Evolutionary conservation across 2,888 invertebrate genomes (phyloP).

Genomic region (Polyommatus icarus): DNA sequence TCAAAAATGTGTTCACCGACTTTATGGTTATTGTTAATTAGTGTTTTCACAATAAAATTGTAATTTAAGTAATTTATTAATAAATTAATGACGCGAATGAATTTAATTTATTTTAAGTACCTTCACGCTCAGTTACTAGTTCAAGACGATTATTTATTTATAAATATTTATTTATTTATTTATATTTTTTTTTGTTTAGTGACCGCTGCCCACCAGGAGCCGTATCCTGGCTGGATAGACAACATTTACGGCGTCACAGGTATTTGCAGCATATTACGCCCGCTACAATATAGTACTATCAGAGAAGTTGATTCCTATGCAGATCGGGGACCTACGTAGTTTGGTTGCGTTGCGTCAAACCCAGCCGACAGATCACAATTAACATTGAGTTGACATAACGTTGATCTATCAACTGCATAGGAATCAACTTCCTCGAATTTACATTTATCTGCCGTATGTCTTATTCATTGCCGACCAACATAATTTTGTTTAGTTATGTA

Average conservation of each 20-base stretch:
- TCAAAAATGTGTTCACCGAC: not conserved
- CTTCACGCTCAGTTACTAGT: not conserved
- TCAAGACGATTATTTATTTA: not conserved
- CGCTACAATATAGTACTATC: too few relatives aligned
- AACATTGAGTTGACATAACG: too few relatives aligned
- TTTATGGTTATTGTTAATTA: not conserved
- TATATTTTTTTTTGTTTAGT: conserved; percentile 60
- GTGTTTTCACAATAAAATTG: not conserved
- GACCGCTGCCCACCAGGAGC: conserved; percentile 87
- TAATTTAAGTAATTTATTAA: not conserved
- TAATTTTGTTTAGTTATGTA: too few relatives aligned
- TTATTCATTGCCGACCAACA: too few relatives aligned
- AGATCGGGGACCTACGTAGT: too few relatives aligned
- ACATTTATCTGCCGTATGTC: too few relatives aligned
- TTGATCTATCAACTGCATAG: too few relatives aligned
- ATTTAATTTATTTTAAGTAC: not conserved
- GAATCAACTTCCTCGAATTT: too few relatives aligned
- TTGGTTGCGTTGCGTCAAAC: too few relatives aligned
- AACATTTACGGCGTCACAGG: conserved; percentile 93
- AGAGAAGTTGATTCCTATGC: too few relatives aligned
- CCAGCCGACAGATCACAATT: too few relatives aligned
- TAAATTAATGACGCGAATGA: not conserved
- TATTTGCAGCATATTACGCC: conserved; percentile 44
- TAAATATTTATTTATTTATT: not conserved
- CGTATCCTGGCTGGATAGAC: conserved; percentile 95